phyloP scores from a whole-genome alignment of 2,113 vertebrate species.

The Melanocharis versteri region DNA sequence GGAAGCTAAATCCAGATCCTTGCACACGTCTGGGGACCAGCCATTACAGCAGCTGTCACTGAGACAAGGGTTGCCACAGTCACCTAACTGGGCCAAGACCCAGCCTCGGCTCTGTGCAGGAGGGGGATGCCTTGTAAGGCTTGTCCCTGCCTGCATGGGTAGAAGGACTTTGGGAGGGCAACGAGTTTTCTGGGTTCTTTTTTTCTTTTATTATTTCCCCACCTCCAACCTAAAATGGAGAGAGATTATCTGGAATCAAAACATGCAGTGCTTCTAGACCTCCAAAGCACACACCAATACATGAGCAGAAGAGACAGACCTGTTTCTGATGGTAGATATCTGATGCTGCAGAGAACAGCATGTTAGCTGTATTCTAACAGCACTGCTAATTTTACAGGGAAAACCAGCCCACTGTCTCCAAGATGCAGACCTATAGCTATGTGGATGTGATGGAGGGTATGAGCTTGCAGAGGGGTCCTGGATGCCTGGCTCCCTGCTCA shows the following conservation, averaged over 20 bases:
- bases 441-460: fast-evolving
- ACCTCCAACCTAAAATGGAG: neutral
- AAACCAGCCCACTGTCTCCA: neutral
- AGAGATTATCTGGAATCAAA: neutral
- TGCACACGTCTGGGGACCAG: neutral
- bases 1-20: neutral
- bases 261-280: neutral
- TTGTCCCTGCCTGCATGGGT: neutral
- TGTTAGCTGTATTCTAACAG: neutral
- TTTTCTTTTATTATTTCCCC: neutral
- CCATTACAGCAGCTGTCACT: neutral
- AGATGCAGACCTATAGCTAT: neutral
- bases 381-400: neutral
- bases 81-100: neutral
- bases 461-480: neutral
- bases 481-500: neutral
- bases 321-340: fast-evolving
- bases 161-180: neutral
- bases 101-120: fast-evolving
- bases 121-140: neutral
- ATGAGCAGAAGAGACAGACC: neutral
- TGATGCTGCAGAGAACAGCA: neutral
- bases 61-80: neutral
- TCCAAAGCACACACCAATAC: neutral
- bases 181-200: fast-evolving